Conservation (phyloP, 2,797 vertebrate genomes). For the Heterohyrax brucei region DNA sequence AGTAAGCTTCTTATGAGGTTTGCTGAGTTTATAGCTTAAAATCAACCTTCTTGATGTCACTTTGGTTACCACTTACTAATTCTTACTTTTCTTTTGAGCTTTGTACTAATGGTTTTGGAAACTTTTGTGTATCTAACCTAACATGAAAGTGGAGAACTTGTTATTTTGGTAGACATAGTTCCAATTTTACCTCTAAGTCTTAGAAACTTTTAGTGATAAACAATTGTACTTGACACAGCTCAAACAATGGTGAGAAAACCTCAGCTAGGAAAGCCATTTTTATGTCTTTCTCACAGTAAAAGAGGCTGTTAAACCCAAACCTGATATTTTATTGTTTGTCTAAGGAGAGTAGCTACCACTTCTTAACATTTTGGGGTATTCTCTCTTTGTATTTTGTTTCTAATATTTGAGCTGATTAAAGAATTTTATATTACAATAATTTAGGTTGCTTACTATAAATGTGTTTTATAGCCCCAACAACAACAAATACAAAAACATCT, state of each 20-base stretch:
- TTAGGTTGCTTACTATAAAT: conserved; percentile 43
- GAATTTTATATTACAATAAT: background rate
- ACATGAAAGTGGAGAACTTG: conserved; percentile 55
- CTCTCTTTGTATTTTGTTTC: background rate
- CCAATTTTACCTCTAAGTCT: background rate
- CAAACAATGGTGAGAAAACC: conserved; percentile 36
- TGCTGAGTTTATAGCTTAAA: background rate
- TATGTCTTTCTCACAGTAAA: background rate
- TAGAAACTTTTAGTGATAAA: conserved; percentile 57
- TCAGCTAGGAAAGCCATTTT: background rate
- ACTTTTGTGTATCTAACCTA: conserved; percentile 34
- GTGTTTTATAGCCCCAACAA: background rate
- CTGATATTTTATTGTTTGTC: conserved; percentile 27
- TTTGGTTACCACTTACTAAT: background rate
- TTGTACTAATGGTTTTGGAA: conserved; percentile 49
- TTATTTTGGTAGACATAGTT: conserved; percentile 62
- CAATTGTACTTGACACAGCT: conserved; percentile 59
- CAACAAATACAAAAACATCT: too few species aligned
- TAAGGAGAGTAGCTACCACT: background rate
- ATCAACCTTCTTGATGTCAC: background rate
- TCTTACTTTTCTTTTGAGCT: conserved; percentile 15
- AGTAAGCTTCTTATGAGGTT: background rate
- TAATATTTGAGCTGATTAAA: background rate
- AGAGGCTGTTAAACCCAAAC: background rate
- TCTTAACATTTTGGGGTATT: background rate